Conservation (phyloP, 2,888 invertebrate species). For the Muschampia plurimacula region DNA sequence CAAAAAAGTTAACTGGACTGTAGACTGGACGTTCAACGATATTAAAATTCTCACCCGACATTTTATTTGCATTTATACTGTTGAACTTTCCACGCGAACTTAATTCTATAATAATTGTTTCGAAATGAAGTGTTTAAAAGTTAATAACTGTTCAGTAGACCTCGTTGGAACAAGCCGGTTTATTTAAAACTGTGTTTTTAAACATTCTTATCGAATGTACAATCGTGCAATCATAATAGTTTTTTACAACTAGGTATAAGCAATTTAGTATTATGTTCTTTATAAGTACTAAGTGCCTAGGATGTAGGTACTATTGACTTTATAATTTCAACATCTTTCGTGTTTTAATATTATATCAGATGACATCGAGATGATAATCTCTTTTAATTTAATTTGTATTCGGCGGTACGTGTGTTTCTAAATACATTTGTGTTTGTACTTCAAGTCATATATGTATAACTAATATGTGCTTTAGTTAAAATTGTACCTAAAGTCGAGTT, state of each 20-base stretch:
- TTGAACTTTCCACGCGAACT: slow-evolving; percentile 36
- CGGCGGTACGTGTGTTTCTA: slow-evolving; percentile 1
- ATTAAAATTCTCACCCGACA: slow-evolving; percentile 34
- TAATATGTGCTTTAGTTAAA: slow-evolving; percentile 71
- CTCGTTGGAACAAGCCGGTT: slow-evolving; percentile 5
- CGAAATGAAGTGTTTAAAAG: slow-evolving; percentile 36
- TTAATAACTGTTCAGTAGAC: slow-evolving; percentile 33
- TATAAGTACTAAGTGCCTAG: neutral
- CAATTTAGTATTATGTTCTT: neutral
- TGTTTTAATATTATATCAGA: too few species aligned
- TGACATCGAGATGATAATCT: too few species aligned
- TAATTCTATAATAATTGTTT: slow-evolving; percentile 39
- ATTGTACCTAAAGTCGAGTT: slow-evolving; percentile 62
- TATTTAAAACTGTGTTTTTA: slow-evolving; percentile 8
- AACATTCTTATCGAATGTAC: slow-evolving; percentile 16
- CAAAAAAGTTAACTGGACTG: slow-evolving; percentile 27
- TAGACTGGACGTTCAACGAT: slow-evolving; percentile 24
- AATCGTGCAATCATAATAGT: slow-evolving; percentile 1
- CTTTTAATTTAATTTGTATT: slow-evolving; percentile 11
- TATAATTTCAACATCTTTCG: slow-evolving; percentile 15
- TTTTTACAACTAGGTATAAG: neutral
- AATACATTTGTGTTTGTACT: slow-evolving; percentile 16
- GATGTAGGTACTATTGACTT: neutral
- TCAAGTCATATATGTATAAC: slow-evolving; percentile 30
- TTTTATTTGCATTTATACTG: slow-evolving; percentile 38